phyloP scores from a whole-genome alignment of 2,797 vertebrate genomes.

The Urophycis tenuis region DNA sequence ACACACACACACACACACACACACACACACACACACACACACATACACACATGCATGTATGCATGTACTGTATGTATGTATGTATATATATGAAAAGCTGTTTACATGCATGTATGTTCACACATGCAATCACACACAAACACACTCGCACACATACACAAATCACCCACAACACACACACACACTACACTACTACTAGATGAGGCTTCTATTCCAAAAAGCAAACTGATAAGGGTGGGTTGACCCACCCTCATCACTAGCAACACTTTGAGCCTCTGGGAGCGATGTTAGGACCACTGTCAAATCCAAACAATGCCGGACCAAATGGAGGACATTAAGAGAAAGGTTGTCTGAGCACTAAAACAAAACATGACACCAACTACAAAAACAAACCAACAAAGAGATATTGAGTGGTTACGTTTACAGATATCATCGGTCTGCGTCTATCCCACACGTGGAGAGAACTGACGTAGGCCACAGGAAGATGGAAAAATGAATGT shows the following conservation, averaged over 20 bases:
- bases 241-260: no score
- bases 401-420: not conserved
- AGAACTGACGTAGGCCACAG: not conserved
- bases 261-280: no score
- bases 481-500: not conserved
- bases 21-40: slow-evolving; percentile 9
- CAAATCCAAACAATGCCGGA: not conserved
- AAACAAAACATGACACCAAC: no score
- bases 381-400: not conserved
- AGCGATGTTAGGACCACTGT: not conserved
- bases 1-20: no score
- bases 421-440: not conserved
- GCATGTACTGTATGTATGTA: no score
- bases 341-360: not conserved
- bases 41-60: not conserved
- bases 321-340: not conserved
- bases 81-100: no score
- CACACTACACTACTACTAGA: not conserved
- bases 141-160: no score
- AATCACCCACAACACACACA: not conserved
- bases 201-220: not conserved
- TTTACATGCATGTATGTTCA: no score
- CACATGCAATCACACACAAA: no score
- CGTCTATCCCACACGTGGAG: no score
- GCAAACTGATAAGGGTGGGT: not conserved